These are phyloP conservation scores for Lithobates pipiens DNA, from an alignment of 2,797 vertebrate species.

Conservation along the genomic window DNA sequence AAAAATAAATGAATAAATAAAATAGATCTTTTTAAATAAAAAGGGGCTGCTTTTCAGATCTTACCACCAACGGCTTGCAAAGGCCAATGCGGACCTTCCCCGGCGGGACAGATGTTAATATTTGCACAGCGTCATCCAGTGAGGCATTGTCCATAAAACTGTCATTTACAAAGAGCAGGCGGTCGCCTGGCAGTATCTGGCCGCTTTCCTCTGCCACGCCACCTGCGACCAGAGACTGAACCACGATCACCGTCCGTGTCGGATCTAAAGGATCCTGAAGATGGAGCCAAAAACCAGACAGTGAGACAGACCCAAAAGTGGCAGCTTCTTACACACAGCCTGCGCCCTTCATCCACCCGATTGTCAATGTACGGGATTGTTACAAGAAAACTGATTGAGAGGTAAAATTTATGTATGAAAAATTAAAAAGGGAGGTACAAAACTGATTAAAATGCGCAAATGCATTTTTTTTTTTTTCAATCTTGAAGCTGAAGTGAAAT, in stretches of 20 bases:
- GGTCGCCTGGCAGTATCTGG: conserved; percentile 87
- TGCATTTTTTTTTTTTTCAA: too few relatives aligned
- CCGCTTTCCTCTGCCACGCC: conserved; percentile 84
- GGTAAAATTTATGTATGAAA: too few relatives aligned
- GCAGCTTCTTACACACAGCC: conserved; percentile 1
- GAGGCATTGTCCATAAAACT: conserved; percentile 76
- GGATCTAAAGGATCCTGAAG: conserved; percentile 90
- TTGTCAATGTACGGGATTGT: too few relatives aligned
- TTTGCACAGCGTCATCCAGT: conserved; percentile 87
- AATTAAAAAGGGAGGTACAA: too few relatives aligned
- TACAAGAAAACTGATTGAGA: too few relatives aligned
- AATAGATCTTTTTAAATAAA: background rate
- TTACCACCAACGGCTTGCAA: conserved; percentile 88
- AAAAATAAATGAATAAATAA: too few relatives aligned
- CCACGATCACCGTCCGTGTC: conserved; percentile 88
- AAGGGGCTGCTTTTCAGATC: conserved; percentile 45
- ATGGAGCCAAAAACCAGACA: conserved; percentile 65
- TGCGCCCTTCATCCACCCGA: too few relatives aligned
- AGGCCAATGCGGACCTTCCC: conserved; percentile 88
- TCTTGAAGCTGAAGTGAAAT: too few relatives aligned
- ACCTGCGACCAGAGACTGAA: conserved; percentile 88
- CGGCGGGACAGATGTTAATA: conserved; percentile 85
- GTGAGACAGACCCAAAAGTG: conserved; percentile 6
- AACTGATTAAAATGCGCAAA: too few relatives aligned
- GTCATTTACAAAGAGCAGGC: conserved; percentile 89